Evolutionary conservation across 2,888 invertebrate genomes (phyloP).

Genomic region (Thysanoteuthis rhombus): DNA sequence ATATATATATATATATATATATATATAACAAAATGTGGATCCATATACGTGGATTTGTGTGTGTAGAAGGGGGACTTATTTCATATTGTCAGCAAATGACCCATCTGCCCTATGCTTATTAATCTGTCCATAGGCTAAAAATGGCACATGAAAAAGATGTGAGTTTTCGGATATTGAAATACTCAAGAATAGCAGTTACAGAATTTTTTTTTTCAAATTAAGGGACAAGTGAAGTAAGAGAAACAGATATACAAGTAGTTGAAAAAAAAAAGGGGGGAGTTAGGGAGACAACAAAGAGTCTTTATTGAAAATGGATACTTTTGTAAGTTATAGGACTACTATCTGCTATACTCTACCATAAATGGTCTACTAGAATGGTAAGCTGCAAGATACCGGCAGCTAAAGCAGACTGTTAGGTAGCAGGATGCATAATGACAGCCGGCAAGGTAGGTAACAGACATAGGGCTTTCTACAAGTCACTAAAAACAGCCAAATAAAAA

Average conservation of each 20-base stretch:
- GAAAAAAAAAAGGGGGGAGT: neutral
- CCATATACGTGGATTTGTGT: no score
- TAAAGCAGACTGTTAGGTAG: neutral
- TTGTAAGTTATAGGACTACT: slow-evolving; percentile 12
- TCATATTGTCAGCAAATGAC: no score
- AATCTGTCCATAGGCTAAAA: no score
- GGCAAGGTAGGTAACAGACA: neutral
- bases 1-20: no score
- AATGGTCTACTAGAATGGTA: neutral
- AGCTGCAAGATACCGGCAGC: neutral
- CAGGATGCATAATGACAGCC: neutral
- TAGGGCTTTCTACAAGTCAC: neutral
- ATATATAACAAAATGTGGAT: no score
- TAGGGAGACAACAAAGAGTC: neutral
- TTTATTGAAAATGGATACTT: neutral
- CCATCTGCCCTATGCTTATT: no score
- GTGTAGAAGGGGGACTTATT: no score
- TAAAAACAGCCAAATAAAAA: neutral
- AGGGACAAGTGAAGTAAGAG: neutral
- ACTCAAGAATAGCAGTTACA: no score
- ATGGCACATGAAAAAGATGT: no score
- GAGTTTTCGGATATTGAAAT: no score
- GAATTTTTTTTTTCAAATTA: neutral
- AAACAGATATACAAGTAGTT: neutral
- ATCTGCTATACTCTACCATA: neutral